These are phyloP conservation scores for Novumbra hubbsi DNA, from an alignment of 2,797 vertebrate genomes.

Conservation along the genomic window DNA sequence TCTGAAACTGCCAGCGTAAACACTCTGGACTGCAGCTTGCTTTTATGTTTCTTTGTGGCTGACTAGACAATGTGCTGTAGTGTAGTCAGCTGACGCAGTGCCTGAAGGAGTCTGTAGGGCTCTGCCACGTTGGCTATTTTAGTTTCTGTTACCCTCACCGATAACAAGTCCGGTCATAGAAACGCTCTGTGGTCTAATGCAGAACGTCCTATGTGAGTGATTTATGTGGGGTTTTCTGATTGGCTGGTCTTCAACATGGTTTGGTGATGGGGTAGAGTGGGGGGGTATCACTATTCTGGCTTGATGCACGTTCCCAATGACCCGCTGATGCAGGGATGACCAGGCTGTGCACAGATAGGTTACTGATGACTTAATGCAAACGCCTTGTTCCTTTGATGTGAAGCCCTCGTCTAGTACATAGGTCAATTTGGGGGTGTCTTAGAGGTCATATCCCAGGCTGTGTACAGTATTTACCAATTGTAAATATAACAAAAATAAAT, in stretches of 20 bases:
- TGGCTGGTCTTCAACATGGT: neutral
- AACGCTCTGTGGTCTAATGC: neutral
- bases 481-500: too few species aligned
- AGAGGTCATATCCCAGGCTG: neutral
- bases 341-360: too few species aligned
- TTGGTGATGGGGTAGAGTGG: neutral
- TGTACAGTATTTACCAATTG: too few species aligned
- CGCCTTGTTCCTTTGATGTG: neutral
- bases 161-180: neutral
- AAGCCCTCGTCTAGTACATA: neutral
- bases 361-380: neutral
- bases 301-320: neutral
- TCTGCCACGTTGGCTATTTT: neutral
- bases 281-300: neutral
- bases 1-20: neutral
- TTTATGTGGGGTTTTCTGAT: neutral
- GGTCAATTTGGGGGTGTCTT: neutral
- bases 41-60: slow-evolving; percentile 9
- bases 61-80: neutral
- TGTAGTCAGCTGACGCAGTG: slow-evolving; percentile 1
- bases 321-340: neutral
- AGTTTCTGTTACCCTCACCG: neutral
- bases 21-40: neutral
- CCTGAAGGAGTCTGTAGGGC: neutral
- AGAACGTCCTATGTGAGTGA: neutral